These are phyloP conservation scores for Lasioglossum calceatum DNA, from an alignment of 2,888 invertebrate species.

Conservation along the genomic window DNA sequence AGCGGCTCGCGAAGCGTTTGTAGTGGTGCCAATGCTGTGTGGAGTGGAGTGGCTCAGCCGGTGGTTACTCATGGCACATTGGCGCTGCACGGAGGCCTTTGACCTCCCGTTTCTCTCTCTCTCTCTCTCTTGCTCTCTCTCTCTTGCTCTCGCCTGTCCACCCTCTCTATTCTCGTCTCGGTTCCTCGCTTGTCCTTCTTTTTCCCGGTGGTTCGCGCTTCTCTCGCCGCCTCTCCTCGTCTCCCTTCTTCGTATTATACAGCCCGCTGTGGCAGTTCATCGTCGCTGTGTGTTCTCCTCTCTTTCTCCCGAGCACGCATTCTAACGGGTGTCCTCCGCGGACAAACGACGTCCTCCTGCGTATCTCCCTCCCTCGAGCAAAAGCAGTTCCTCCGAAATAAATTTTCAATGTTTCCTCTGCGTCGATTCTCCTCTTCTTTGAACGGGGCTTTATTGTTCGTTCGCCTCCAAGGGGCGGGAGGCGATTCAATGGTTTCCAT, in stretches of 20 bases:
- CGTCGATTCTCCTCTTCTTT: background rate
- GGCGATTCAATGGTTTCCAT: background rate
- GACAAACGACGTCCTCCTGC: background rate
- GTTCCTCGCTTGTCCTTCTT: slow-evolving; percentile 34
- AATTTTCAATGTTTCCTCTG: background rate
- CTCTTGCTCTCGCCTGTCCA: slow-evolving; percentile 31
- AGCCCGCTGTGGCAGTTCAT: slow-evolving; percentile 49
- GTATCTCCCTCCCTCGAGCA: background rate
- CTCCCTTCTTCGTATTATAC: slow-evolving; percentile 44
- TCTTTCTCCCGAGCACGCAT: slow-evolving; percentile 42
- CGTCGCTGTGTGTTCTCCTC: slow-evolving; percentile 45
- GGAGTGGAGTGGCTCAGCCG: slow-evolving; percentile 72
- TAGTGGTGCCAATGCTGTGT: slow-evolving; percentile 62
- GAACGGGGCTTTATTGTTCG: background rate
- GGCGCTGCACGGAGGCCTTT: slow-evolving; percentile 81
- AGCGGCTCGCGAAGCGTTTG: slow-evolving; percentile 38
- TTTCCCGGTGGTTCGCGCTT: slow-evolving; percentile 29
- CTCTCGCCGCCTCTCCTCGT: slow-evolving; percentile 48
- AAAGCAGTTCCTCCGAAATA: background rate
- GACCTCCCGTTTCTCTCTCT: slow-evolving; percentile 77
- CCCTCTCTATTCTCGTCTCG: slow-evolving; percentile 54
- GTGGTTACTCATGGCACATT: slow-evolving; percentile 76
- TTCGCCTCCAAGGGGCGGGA: background rate
- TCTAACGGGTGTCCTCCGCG: slow-evolving; percentile 11
- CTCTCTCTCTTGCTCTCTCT: slow-evolving; percentile 46